phyloP scores from a whole-genome alignment of 2,113 vertebrate genomes.

The Excalfactoria chinensis region DNA sequence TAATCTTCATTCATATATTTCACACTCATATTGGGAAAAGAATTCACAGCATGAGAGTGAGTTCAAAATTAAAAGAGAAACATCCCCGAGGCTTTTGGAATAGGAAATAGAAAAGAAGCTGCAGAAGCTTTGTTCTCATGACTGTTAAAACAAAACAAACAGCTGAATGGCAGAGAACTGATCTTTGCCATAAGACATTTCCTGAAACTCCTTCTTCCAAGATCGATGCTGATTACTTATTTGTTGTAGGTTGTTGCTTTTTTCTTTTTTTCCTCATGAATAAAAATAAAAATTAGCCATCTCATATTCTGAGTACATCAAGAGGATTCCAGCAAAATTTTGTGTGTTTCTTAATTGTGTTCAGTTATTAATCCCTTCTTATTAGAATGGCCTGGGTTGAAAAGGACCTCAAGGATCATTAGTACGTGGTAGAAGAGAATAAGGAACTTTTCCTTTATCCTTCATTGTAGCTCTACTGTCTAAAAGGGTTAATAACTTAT shows the following conservation, averaged over 20 bases:
- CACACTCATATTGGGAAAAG: not conserved
- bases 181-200: conserved; percentile 26
- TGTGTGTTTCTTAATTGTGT: not conserved
- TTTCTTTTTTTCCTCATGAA: not conserved
- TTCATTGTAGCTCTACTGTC: not conserved
- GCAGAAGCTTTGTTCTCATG: conserved; percentile 10
- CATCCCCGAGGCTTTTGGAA: conserved; percentile 5
- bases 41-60: conserved; percentile 17
- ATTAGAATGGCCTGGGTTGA: not conserved
- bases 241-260: not conserved
- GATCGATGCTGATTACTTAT: not conserved
- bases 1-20: not conserved
- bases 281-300: not conserved
- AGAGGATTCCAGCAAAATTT: not conserved
- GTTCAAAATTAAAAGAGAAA: conserved; percentile 63
- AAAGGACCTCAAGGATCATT: too few relatives aligned
- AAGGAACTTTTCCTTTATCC: not conserved
- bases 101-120: not conserved
- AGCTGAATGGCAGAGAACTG: conserved; percentile 23
- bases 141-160: conserved; percentile 50
- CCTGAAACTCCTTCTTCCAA: conserved; percentile 22
- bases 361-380: not conserved
- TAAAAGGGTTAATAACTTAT: not conserved
- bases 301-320: not conserved
- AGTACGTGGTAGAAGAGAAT: not conserved